Base-by-base conservation (phyloP, 2,888 invertebrate species). In the Omphaloscelis lunosa region DNA sequence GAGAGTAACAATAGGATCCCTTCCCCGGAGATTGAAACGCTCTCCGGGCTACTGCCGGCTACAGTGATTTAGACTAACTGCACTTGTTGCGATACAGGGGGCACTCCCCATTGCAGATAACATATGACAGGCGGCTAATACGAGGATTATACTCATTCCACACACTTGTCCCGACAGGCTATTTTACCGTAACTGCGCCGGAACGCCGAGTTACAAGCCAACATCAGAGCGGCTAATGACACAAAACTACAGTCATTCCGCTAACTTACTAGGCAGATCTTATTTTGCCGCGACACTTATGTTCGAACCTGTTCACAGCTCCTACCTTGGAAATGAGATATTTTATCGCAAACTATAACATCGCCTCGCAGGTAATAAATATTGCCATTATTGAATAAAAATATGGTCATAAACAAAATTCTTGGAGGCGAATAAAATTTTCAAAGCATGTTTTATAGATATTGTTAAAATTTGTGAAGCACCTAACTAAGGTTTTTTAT, bases 41-140 rank as follows among this genome's bases (percentile, higher is more conserved):
- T 93, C 94, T 92, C 91, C 89, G 93, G 94, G 91, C 91, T 90
- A 93, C 92, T 91, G 91, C 89, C 88, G 89, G 89, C 86, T 91
- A 89, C 93, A 93, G 95, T 94, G 95, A 96, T 96, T 95, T 95
- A 95, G 93, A 93, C 93, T 93, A 95, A 95, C 94, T 95, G 93
- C 95, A 95, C 95, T 95, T 95, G 95, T 95, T 95, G 93, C 94
- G 90, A 92, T 88, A 85, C 84, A 84, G 85, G 90, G 91, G 89
- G 77, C 87, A 82, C 85, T 87, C 90, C 91, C 89, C 82, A 72
- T 72, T 85, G 79, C 88, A 90, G 90, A 91, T 92, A 93, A 94
- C 94, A 92, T 93, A 94, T 94, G 94, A 95, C 91, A 93, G 91
- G 91, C 87, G 89, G 89, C 93, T 95, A 95, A 95, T 95, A 91